These are phyloP conservation scores for Nymphicus hollandicus DNA, from an alignment of 2,113 vertebrate species.

Conservation along the genomic window DNA sequence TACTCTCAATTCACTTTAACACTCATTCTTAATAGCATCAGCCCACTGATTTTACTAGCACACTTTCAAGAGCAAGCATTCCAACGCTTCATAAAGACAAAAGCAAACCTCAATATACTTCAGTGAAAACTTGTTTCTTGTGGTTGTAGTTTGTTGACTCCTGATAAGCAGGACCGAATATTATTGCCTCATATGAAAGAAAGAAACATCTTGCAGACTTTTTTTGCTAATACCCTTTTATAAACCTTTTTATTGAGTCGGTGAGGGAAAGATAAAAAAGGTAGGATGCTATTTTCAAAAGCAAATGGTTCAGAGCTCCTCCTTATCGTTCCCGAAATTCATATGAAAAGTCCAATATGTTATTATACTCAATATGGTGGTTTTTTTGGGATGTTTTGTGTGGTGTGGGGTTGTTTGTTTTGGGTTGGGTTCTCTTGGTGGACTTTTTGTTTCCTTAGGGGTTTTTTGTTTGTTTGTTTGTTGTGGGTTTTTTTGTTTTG, in stretches of 20 bases:
- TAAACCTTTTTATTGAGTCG: rapidly evolving
- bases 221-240: not conserved
- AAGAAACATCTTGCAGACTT: not conserved
- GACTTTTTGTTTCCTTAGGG: not conserved
- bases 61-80: not conserved
- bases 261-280: not conserved
- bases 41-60: not conserved
- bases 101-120: not conserved
- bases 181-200: not conserved
- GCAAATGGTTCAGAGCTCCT: not conserved
- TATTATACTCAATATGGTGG: not conserved
- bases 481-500: not conserved
- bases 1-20: slow-evolving; percentile 8
- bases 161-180: not conserved
- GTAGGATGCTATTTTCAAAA: not conserved
- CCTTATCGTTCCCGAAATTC: not conserved
- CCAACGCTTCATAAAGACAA: not conserved
- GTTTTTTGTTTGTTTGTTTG: not conserved
- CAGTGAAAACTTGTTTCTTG: not conserved
- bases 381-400: not conserved
- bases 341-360: not conserved
- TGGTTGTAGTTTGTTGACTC: not conserved
- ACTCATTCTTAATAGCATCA: not conserved
- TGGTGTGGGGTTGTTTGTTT: not conserved
- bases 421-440: not conserved